These are phyloP conservation scores for Daboia siamensis DNA, from an alignment of 2,113 vertebrate genomes.

Conservation along the genomic window DNA sequence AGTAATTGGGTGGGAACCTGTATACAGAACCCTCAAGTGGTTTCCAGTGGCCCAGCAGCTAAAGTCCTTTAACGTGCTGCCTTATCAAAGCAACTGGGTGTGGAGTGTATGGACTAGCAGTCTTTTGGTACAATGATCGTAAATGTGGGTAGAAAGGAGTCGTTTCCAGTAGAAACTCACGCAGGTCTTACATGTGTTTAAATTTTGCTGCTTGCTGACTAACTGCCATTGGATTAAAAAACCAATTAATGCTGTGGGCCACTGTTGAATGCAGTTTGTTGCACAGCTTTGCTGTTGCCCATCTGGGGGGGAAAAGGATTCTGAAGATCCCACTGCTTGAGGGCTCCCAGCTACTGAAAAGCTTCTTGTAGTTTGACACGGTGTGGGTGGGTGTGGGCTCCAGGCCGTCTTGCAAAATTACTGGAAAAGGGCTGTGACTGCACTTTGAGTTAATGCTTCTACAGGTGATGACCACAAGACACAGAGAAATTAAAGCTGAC, in stretches of 20 bases:
- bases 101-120: neutral
- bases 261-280: neutral
- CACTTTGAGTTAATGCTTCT: slow-evolving; percentile 50
- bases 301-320: neutral
- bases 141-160: neutral
- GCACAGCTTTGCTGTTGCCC: slow-evolving; percentile 19
- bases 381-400: neutral
- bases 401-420: neutral
- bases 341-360: neutral
- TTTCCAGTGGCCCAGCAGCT: neutral
- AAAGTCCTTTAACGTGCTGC: neutral
- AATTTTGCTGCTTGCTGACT: neutral
- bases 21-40: too few species aligned
- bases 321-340: neutral
- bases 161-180: neutral
- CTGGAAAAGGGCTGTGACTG: slow-evolving; percentile 27
- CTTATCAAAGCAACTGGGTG: neutral
- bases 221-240: neutral
- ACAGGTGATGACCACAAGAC: slow-evolving; percentile 48
- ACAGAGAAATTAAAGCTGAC: slow-evolving; percentile 39
- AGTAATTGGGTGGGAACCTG: neutral
- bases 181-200: neutral
- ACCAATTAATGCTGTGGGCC: neutral
- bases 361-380: neutral
- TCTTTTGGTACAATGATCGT: neutral